Percentiles rank a stretch among this genome's conserved stretches.
Conservation (phyloP, 2,113 vertebrate species). For the Ageneiosus marmoratus region DNA sequence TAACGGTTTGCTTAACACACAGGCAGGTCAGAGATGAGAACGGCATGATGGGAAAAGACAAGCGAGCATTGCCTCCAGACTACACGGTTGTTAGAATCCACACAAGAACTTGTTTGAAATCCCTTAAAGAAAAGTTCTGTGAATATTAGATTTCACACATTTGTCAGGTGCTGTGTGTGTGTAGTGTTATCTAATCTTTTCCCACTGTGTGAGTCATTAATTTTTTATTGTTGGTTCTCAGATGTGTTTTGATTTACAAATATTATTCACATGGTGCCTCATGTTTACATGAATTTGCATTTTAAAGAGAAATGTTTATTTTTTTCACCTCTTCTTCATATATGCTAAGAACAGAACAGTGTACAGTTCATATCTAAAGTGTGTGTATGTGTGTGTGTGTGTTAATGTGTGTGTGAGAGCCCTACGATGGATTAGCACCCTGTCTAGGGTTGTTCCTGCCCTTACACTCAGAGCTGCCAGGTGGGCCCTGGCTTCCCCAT, state of each 20-base stretch:
- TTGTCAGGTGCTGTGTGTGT: too few species aligned
- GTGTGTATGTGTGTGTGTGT: too few species aligned
- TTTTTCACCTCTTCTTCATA: not conserved
- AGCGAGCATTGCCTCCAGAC: not conserved
- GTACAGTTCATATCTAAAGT: too few species aligned
- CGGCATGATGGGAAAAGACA: not conserved
- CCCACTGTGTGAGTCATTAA: not conserved
- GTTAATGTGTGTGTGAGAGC: too few species aligned
- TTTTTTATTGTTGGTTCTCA: not conserved
- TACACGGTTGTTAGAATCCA: not conserved
- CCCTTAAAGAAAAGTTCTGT: not conserved
- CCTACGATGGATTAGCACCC: too few species aligned
- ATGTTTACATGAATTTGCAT: not conserved
- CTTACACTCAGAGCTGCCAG: too few species aligned
- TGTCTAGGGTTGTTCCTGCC: too few species aligned
- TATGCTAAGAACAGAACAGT: not conserved
- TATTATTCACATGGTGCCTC: not conserved
- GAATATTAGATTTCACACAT: not conserved
- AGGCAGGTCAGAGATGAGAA: not conserved
- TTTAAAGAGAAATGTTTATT: not conserved
- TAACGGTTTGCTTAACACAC: constrained; percentile 1
- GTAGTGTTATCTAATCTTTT: not conserved
- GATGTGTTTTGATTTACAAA: not conserved
- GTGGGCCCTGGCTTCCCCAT: too few species aligned
- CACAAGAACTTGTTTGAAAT: not conserved